These are phyloP conservation scores for Halictus quadricinctus DNA, from an alignment of 2,888 invertebrate species.

Conservation along the genomic window DNA sequence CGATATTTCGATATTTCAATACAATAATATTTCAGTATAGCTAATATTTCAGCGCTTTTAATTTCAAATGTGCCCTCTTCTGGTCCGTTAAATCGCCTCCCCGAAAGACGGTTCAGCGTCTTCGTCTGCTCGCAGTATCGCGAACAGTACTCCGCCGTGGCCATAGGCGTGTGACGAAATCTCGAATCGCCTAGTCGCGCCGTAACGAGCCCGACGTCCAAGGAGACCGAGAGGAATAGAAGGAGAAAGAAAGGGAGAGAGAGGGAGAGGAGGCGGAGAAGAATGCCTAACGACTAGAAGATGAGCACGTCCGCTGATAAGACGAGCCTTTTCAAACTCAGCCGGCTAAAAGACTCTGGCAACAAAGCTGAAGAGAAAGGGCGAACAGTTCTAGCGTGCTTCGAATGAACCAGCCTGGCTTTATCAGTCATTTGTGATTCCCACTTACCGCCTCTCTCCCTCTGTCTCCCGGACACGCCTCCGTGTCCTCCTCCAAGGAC, in stretches of 20 bases:
- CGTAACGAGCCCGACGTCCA: slow-evolving; percentile 19
- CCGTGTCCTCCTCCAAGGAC: not conserved
- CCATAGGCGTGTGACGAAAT: slow-evolving; percentile 20
- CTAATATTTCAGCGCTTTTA: no score
- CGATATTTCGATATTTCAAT: no score
- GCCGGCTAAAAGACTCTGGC: slow-evolving; percentile 46
- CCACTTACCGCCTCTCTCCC: slow-evolving; percentile 32
- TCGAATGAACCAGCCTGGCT: slow-evolving; percentile 29
- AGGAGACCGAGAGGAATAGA: not conserved
- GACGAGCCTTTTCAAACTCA: slow-evolving; percentile 62
- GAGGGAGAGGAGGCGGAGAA: slow-evolving; percentile 33
- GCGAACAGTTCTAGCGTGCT: not conserved
- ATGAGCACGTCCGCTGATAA: slow-evolving; percentile 72
- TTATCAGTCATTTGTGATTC: slow-evolving; percentile 69
- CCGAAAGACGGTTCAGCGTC: no score
- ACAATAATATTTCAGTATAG: no score
- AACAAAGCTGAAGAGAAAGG: slow-evolving; percentile 42
- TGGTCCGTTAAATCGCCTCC: not conserved
- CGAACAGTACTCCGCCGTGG: slow-evolving; percentile 11
- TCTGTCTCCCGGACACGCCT: not conserved
- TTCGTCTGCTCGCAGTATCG: not conserved
- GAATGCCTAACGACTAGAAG: slow-evolving; percentile 75
- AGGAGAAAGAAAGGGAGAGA: not conserved
- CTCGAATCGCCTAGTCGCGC: slow-evolving; percentile 12
- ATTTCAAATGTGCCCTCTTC: no score